phyloP scores from a whole-genome alignment of 2,888 invertebrate species.

The Rhagophthalmus giganteus region DNA sequence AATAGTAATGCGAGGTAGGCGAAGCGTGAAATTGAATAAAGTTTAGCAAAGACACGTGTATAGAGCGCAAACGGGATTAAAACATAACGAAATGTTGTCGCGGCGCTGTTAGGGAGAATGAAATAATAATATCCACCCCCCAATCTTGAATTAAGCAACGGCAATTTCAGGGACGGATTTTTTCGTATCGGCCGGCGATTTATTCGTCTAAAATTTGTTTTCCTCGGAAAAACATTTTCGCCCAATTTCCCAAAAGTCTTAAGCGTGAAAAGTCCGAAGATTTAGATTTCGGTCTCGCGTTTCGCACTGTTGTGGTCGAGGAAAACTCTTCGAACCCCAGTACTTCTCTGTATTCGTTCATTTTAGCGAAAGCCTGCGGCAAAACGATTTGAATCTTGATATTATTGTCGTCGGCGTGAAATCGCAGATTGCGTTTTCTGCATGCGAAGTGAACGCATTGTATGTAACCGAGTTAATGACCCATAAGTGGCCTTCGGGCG shows the following conservation, averaged over 20 bases:
- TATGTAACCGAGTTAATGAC: conserved; percentile 50
- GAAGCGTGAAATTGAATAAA: conserved; percentile 53
- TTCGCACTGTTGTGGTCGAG: too few species aligned
- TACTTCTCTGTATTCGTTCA: conserved; percentile 14
- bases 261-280: too few species aligned
- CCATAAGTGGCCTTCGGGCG: conserved; percentile 33
- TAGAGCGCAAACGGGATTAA: conserved; percentile 39
- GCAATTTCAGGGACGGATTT: conserved; percentile 12
- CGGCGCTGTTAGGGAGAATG: conserved; percentile 35
- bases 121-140: conserved; percentile 32
- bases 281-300: too few species aligned
- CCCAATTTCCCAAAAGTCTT: too few species aligned
- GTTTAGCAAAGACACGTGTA: conserved; percentile 39
- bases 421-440: conserved; percentile 51
- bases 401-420: conserved; percentile 53
- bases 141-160: conserved; percentile 14
- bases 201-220: too few species aligned
- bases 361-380: conserved; percentile 34
- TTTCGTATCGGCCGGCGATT: too few species aligned
- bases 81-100: conserved; percentile 40
- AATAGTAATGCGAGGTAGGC: conserved; percentile 47
- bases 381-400: conserved; percentile 54
- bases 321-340: too few species aligned
- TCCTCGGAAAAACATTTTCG: too few species aligned
- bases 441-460: conserved; percentile 50